phyloP scores from a whole-genome alignment of 2,113 vertebrate species.

The Ochotona princeps region DNA sequence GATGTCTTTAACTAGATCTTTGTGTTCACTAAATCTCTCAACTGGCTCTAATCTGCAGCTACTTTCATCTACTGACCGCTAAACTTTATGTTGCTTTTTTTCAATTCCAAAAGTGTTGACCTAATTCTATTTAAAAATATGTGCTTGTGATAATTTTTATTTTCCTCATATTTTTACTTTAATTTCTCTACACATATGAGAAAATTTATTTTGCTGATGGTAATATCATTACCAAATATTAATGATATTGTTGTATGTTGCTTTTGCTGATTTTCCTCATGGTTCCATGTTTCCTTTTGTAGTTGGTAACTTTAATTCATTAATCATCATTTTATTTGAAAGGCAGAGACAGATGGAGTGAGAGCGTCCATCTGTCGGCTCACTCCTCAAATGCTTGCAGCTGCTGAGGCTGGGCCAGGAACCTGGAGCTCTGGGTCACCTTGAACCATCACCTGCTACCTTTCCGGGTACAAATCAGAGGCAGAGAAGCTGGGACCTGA shows the following conservation, averaged over 20 bases:
- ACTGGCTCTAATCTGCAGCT: background rate
- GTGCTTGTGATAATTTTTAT: background rate
- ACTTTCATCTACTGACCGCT: background rate
- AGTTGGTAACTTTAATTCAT: constrained; percentile 36
- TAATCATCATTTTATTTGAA: too few relatives aligned
- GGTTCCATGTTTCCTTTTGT: background rate
- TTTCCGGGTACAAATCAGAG: too few relatives aligned
- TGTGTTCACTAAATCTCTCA: background rate
- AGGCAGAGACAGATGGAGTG: too few relatives aligned
- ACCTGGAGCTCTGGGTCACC: too few relatives aligned
- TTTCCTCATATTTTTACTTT: constrained; percentile 8
- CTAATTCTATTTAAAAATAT: constrained; percentile 20
- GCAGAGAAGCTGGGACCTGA: too few relatives aligned
- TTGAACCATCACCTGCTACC: too few relatives aligned
- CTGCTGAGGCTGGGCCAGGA: too few relatives aligned
- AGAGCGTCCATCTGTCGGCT: too few relatives aligned
- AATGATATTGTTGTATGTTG: background rate
- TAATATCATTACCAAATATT: too few relatives aligned
- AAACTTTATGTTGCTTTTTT: background rate
- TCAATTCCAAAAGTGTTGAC: background rate
- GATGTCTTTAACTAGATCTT: background rate
- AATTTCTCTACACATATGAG: background rate
- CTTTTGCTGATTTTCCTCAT: background rate
- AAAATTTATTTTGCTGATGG: background rate
- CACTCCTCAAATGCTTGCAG: too few relatives aligned